Base-by-base conservation (phyloP, 2,888 invertebrate species). In the Cerceris ruficornis region DNA sequence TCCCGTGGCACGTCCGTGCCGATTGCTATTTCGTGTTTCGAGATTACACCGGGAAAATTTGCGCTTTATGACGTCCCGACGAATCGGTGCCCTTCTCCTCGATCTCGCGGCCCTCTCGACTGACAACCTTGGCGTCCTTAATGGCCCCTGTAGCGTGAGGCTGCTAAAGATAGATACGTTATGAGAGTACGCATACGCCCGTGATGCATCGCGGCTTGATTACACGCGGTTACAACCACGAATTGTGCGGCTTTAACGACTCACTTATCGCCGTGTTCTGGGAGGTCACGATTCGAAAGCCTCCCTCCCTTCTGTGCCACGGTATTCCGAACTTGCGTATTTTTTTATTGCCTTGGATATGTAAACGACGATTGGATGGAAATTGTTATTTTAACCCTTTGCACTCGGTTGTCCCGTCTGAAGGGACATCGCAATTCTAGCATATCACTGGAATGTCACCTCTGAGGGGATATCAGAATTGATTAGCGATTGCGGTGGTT, bases 21-120 rank as follows among this genome's bases (percentile, higher is more conserved):
- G 81, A 88, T 86, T 88, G 86, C 85, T 64, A 72, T 88, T 86
- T 69, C 83, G 79, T 86, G 87, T 87, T 83, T 66, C 69, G 73
- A 82, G 86, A 86, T 87, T 87, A 77, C 70, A 54, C 54, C 57
- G 62, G 68, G 80, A 82, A 83, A 83, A 79, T 81, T 80, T 66
- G 75, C 83, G 76, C 79, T 88, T 86, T 88, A 88, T 84, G 82
- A 81, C 80, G 78, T 72, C 74, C 80, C 82, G 82, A 85, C 80
- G 81, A 81, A 85, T 84, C 71, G 77, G 64, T 54, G 49, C 62
- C 46, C 15, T 42, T 41, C 55, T 28, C 28, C 28, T 28, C 28
- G 28, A 28, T 28, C 55, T 52, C 52, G 64, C 54, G 55, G 58
- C 59, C 69, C 74, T 65, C 71, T 43, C 50, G 11, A n/a, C 46